phyloP scores from a whole-genome alignment of 2,888 invertebrate species.

The Lithosia quadra region DNA sequence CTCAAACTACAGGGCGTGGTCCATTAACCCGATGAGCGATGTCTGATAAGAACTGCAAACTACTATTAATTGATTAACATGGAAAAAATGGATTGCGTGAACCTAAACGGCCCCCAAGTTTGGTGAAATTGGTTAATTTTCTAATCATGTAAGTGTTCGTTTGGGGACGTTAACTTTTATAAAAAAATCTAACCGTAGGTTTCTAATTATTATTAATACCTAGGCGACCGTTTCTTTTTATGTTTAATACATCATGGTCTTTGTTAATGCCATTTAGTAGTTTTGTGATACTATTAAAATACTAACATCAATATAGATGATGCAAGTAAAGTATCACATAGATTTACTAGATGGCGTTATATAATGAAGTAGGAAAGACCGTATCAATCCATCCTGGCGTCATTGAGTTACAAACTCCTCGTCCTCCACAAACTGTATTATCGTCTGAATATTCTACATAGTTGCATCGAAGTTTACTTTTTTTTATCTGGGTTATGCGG shows the following conservation, averaged over 20 bases:
- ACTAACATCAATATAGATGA: too few species aligned
- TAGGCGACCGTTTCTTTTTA: neutral
- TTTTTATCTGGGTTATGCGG: too few species aligned
- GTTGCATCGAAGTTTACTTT: too few species aligned
- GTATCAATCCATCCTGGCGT: too few species aligned
- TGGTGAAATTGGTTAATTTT: conserved; percentile 8
- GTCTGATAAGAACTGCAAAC: conserved; percentile 57
- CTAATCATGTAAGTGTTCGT: neutral
- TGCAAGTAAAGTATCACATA: too few species aligned
- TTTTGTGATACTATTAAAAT: neutral
- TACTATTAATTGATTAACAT: conserved; percentile 56
- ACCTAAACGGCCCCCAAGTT: neutral
- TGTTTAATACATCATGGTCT: too few species aligned
- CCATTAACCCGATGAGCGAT: conserved; percentile 65
- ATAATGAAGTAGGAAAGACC: too few species aligned
- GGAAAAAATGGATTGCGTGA: conserved; percentile 21
- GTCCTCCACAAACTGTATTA: too few species aligned
- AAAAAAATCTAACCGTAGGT: neutral
- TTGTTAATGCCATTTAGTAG: neutral
- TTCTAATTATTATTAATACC: neutral
- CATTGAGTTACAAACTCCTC: too few species aligned
- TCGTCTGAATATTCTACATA: too few species aligned
- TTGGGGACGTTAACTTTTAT: neutral
- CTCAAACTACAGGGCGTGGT: conserved; percentile 57
- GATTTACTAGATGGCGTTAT: too few species aligned